Percentiles rank a stretch among this genome's conserved stretches.
These are phyloP conservation scores for Sarcophaga carnaria DNA, from an alignment of 2,888 invertebrate genomes.

Conservation along the genomic window DNA sequence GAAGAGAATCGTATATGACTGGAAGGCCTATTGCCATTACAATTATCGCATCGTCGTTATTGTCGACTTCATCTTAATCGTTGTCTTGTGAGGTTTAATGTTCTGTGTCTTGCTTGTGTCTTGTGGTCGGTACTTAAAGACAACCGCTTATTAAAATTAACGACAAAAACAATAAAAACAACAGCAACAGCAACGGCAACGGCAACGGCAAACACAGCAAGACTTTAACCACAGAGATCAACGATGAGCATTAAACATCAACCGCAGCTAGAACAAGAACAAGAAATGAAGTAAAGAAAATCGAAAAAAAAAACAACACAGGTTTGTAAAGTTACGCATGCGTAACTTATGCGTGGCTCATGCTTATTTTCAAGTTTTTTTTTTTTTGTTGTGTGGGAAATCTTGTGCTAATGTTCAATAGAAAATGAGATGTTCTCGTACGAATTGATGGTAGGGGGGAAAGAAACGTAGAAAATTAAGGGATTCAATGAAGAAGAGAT, in stretches of 20 bases:
- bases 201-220: constrained; percentile 10
- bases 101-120: constrained; percentile 51
- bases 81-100: constrained; percentile 46
- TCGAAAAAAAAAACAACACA: constrained; percentile 5
- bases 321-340: constrained; percentile 49
- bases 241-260: constrained; percentile 28
- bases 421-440: neutral
- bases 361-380: constrained; percentile 11
- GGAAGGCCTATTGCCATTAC: constrained; percentile 63
- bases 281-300: neutral
- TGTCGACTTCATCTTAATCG: constrained; percentile 29
- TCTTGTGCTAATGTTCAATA: constrained; percentile 26
- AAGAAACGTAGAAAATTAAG: neutral
- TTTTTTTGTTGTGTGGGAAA: neutral
- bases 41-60: constrained; percentile 64
- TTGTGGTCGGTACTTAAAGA: constrained; percentile 51
- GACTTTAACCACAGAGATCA: neutral
- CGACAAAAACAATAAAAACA: constrained; percentile 49
- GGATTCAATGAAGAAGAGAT: too few species aligned
- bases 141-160: constrained; percentile 63
- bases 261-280: constrained; percentile 2
- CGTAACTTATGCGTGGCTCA: constrained; percentile 5
- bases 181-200: constrained; percentile 11
- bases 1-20: constrained; percentile 50
- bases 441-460: too few species aligned